These are phyloP conservation scores for Thamnophis sirtalis DNA, from an alignment of 2,113 vertebrate species.

Conservation along the genomic window DNA sequence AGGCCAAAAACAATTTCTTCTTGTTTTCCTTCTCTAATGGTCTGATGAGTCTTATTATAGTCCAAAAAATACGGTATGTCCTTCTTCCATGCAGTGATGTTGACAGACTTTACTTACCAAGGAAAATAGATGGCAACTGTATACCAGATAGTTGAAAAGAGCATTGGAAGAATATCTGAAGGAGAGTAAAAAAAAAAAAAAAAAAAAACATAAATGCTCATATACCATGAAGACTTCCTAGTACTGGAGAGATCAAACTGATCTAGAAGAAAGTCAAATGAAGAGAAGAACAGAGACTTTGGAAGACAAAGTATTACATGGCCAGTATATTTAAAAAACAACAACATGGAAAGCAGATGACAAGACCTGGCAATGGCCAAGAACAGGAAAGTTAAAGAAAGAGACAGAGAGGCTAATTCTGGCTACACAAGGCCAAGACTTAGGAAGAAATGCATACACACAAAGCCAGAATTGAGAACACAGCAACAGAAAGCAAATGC, in stretches of 20 bases:
- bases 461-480: neutral
- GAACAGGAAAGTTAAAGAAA: neutral
- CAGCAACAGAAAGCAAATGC: neutral
- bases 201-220: neutral
- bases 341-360: too few species aligned
- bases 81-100: neutral
- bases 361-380: neutral
- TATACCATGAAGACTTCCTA: neutral
- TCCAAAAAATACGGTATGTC: neutral
- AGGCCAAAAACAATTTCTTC: too few species aligned
- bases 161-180: neutral
- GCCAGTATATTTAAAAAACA: too few species aligned
- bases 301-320: neutral
- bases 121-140: neutral
- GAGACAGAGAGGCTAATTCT: neutral
- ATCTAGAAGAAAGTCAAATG: neutral
- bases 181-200: neutral
- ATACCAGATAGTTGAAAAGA: neutral
- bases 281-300: neutral
- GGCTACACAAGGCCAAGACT: neutral
- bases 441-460: neutral
- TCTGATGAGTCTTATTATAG: too few species aligned
- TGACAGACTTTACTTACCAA: neutral
- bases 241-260: neutral
- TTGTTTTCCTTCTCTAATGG: too few species aligned